Percentiles rank a stretch among this genome's conserved stretches.
phyloP scores from a whole-genome alignment of 2,888 invertebrate genomes.

The Cephus rjabovi region DNA sequence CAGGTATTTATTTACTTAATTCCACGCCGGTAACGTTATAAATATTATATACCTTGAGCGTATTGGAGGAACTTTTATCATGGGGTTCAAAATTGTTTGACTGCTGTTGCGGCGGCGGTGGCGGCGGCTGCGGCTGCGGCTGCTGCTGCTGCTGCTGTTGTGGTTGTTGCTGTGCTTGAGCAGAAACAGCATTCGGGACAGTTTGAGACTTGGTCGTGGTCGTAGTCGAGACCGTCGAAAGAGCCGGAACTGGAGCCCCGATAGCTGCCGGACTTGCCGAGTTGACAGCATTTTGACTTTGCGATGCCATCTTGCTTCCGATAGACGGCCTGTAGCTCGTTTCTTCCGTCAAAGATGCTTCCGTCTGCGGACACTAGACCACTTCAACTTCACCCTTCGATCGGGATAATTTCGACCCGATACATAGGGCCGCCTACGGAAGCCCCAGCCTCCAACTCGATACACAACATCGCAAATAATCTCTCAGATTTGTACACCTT shows the following conservation, averaged over 20 bases:
- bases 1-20: not conserved
- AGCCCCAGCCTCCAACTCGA: constrained; percentile 24
- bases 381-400: constrained; percentile 16
- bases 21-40: not conserved
- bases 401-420: constrained; percentile 7
- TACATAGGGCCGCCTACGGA: constrained; percentile 7
- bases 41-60: constrained; percentile 57
- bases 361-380: not conserved
- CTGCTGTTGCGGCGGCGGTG: constrained; percentile 38
- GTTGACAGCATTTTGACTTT: constrained; percentile 46
- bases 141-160: constrained; percentile 18
- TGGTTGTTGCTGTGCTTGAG: constrained; percentile 16
- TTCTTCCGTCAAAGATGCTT: not conserved
- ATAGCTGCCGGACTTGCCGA: constrained; percentile 42
- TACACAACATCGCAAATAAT: constrained; percentile 30
- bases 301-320: constrained; percentile 55
- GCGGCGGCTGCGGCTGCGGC: constrained; percentile 7
- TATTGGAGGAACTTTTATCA: constrained; percentile 64
- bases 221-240: constrained; percentile 28
- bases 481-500: constrained; percentile 17
- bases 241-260: constrained; percentile 44
- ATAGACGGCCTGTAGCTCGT: constrained; percentile 10
- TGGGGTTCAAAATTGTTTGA: constrained; percentile 61
- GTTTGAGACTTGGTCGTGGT: constrained; percentile 35
- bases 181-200: constrained; percentile 18